These are phyloP conservation scores for Vannuccia rotundouncinata DNA, from an alignment of 2,888 invertebrate genomes.

Conservation along the genomic window DNA sequence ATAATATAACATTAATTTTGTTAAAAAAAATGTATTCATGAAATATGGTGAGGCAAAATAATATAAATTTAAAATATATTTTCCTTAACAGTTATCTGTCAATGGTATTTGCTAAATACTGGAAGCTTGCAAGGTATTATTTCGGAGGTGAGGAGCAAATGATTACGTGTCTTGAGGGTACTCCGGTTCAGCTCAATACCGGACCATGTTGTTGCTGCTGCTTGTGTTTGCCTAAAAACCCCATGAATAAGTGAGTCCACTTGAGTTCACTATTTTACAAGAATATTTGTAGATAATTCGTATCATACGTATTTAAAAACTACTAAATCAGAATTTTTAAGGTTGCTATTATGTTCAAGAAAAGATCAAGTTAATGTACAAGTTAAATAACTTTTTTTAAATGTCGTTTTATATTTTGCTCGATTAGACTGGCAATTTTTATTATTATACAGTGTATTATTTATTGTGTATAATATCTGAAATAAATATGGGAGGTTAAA, in stretches of 20 bases:
- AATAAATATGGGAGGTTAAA: not conserved
- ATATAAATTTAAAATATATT: no score
- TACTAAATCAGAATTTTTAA: no score
- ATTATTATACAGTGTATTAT: not conserved
- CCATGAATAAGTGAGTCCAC: not conserved
- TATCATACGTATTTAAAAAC: no score
- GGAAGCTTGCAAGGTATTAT: not conserved
- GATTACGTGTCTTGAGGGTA: not conserved
- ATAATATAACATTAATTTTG: no score
- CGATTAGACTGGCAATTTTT: not conserved
- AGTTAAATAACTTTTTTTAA: not conserved
- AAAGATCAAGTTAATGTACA: no score
- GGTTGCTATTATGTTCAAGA: no score
- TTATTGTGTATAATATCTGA: not conserved
- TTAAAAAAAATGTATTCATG: not conserved
- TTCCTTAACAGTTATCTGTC: not conserved
- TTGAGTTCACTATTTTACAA: no score
- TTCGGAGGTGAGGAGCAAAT: not conserved
- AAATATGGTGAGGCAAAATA: no score
- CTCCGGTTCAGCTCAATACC: not conserved
- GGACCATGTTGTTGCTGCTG: not conserved
- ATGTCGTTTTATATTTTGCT: not conserved
- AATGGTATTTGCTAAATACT: not conserved
- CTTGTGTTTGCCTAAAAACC: not conserved
- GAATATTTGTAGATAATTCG: no score